A percentile compares a stretch with the other conserved stretches of the same genome.
Conservation (phyloP, 2,797 vertebrate genomes). For the Xerus rutilus region DNA sequence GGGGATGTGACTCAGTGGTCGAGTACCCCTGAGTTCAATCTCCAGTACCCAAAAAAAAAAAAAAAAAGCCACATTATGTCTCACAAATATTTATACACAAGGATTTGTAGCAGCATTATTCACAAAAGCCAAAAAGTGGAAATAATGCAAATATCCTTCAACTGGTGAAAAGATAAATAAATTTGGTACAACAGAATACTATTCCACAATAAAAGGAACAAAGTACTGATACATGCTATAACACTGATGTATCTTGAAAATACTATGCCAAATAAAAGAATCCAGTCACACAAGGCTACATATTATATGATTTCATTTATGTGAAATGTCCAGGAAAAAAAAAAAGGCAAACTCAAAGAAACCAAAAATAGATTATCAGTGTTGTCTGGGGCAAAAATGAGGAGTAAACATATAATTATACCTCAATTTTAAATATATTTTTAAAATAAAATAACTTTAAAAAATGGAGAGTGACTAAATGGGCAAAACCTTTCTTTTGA, state of each 20-base stretch:
- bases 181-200: neutral
- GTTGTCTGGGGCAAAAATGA: neutral
- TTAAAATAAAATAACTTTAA: neutral
- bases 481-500: neutral
- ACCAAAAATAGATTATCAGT: neutral
- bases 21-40: no score
- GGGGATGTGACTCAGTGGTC: no score
- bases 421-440: no score
- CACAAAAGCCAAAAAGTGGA: neutral
- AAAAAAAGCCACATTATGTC: neutral
- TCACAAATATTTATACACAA: no score
- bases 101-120: neutral
- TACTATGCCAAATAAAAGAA: neutral
- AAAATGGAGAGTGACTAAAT: neutral
- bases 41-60: no score
- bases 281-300: neutral
- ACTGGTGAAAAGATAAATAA: neutral
- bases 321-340: neutral
- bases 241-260: neutral
- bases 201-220: neutral
- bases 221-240: neutral
- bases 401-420: neutral
- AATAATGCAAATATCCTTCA: neutral
- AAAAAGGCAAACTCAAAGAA: conserved; percentile 34
- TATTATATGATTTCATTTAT: neutral